Conservation (phyloP, 1,140 invertebrate species). For the Microplitis mediator region DNA sequence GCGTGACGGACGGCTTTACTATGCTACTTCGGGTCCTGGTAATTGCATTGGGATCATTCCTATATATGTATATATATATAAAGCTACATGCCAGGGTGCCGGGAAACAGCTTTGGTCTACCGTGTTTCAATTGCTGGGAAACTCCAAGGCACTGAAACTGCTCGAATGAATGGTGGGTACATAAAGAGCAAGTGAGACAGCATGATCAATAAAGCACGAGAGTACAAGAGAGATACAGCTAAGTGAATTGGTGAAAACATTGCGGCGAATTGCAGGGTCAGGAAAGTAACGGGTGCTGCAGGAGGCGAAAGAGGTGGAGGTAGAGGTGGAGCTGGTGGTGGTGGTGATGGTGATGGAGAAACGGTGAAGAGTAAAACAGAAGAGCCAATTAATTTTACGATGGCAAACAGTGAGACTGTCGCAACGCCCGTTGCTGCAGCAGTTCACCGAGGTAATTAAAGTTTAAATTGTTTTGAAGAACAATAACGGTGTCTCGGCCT, state of each 20-base stretch:
- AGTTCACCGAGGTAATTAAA: slow-evolving; percentile 53
- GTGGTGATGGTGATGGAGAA: neutral
- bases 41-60: slow-evolving; percentile 46
- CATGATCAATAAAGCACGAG: neutral
- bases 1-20: slow-evolving; percentile 39
- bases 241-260: slow-evolving; percentile 10
- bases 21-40: slow-evolving; percentile 26
- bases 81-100: slow-evolving; percentile 25
- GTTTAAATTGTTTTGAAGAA: slow-evolving; percentile 54
- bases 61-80: too few relatives aligned
- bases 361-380: slow-evolving; percentile 29
- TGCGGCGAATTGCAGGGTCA: neutral
- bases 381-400: slow-evolving; percentile 52
- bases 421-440: slow-evolving; percentile 47
- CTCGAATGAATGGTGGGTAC: neutral
- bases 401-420: slow-evolving; percentile 52
- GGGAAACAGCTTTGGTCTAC: slow-evolving; percentile 43
- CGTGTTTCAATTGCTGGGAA: slow-evolving; percentile 34
- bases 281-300: neutral
- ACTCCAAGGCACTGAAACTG: slow-evolving; percentile 1
- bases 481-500: slow-evolving; percentile 40
- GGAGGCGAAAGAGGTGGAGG: too few relatives aligned
- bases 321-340: slow-evolving; percentile 14
- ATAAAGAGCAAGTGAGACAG: neutral
- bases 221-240: slow-evolving; percentile 18